Evolutionary conservation across 53 echinoderm and acorn worm genomes (phyloP).

Genomic region (Astropecten irregularis): DNA sequence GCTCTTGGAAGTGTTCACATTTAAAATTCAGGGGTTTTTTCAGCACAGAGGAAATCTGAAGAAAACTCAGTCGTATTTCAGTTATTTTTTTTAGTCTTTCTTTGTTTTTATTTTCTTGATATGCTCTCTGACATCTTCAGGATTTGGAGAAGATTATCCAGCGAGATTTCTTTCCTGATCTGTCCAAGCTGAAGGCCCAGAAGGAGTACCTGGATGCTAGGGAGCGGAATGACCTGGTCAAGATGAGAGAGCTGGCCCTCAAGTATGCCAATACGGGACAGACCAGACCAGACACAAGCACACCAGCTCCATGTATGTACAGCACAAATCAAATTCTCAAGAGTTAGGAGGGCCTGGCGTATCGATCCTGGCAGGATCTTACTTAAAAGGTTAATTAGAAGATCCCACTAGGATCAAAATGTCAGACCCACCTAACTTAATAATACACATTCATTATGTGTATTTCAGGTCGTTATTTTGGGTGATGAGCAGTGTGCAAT

Average conservation of each 20-base stretch:
- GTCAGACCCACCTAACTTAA: neutral
- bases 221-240: slow-evolving; percentile 83
- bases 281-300: slow-evolving; percentile 53
- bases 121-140: slow-evolving; percentile 32
- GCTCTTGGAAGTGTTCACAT: no score
- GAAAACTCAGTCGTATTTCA: no score
- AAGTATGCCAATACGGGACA: slow-evolving; percentile 70
- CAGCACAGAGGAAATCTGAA: no score
- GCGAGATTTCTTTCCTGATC: slow-evolving; percentile 95
- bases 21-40: no score
- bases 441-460: no score
- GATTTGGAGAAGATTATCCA: slow-evolving; percentile 96
- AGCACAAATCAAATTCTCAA: neutral
- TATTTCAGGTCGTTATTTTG: no score
- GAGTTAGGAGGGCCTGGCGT: no score
- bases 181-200: slow-evolving; percentile 87
- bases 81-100: no score
- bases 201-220: slow-evolving; percentile 94
- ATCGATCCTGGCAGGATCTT: neutral
- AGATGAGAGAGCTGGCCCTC: slow-evolving; percentile 92
- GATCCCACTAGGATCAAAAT: no score
- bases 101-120: neutral
- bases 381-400: no score
- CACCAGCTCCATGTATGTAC: slow-evolving; percentile 69
- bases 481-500: neutral